Evolutionary conservation across 2,113 vertebrate genomes (phyloP), one percentile per base, ranked within the genome.

Genomic region (Hippocampus mohnikei): DNA sequence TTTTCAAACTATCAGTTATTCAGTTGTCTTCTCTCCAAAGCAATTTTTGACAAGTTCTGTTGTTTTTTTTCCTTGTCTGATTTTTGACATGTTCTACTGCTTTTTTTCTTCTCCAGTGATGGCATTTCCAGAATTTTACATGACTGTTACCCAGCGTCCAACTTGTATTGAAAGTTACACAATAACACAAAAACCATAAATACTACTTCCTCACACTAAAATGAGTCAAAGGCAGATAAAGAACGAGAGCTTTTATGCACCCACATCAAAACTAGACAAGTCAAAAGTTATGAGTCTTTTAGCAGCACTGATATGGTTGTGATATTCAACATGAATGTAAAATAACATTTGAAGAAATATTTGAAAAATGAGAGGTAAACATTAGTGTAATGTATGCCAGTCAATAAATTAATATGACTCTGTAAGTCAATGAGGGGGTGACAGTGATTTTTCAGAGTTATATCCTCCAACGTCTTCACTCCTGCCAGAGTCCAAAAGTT

Each of bases 371-470:
- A 75, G 61, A 83, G 44, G 79, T 81, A 82, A 77, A 70, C 13
- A 67, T 63, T 1, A 25, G 46, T 68, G n/a, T 25, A 48, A 70
- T 66, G 21, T 60, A 67, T 66, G 52, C 52, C 50, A 76, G 78
- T 83, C 77, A 86, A 86, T 80, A 78, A 81, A 78, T 23, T 53
- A 5, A 67, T 25, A 74, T 69, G n/a, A 67, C 77, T 52, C 59
- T 83, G 77, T 79, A 44, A 44, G 75, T 89, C 82, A 88, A 69
- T 87, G 83, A 21, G 84, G 70, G 21, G 88, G 88, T 27, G 90
- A 92, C 21, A 88, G 68, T 6, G 88, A 88, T 68, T 90, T 91
- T 27, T 93, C 90, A 37, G 90, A 89, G 73, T 74, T 70, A 55
- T 90, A 93, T 27, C 83, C 88, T 37, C 74, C 82, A 40, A 86